phyloP scores from a whole-genome alignment of 1,140 invertebrate species.

The Thrips palmi region DNA sequence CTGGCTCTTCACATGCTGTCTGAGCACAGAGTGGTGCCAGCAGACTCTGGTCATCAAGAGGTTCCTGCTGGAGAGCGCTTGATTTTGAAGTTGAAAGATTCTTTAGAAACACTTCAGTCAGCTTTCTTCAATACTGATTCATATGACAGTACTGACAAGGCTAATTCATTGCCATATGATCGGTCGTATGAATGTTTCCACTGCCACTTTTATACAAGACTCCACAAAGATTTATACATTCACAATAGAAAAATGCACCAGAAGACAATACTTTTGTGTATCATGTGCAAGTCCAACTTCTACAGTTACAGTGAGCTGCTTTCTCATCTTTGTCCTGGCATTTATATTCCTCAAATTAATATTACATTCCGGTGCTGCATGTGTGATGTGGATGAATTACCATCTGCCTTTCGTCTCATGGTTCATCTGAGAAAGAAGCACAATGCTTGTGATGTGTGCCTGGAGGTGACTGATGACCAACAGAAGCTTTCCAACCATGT shows the following conservation, averaged over 20 bases:
- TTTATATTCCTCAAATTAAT: slow-evolving; percentile 31
- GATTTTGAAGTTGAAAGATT: slow-evolving; percentile 39
- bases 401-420: slow-evolving; percentile 69
- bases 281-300: slow-evolving; percentile 71
- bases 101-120: slow-evolving; percentile 34
- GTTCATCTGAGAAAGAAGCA: slow-evolving; percentile 66
- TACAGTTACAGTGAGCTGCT: slow-evolving; percentile 68
- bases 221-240: slow-evolving; percentile 64
- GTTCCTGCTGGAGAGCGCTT: slow-evolving; percentile 42
- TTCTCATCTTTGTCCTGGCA: slow-evolving; percentile 65
- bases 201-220: slow-evolving; percentile 49
- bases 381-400: slow-evolving; percentile 47
- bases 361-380: slow-evolving; percentile 51
- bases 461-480: slow-evolving; percentile 58
- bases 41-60: slow-evolving; percentile 44
- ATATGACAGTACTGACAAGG: slow-evolving; percentile 36
- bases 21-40: slow-evolving; percentile 53
- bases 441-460: slow-evolving; percentile 65
- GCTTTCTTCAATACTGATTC: slow-evolving; percentile 51
- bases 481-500: slow-evolving; percentile 62
- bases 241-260: slow-evolving; percentile 71
- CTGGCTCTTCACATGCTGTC: slow-evolving; percentile 54
- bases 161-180: slow-evolving; percentile 27
- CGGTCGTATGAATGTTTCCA: slow-evolving; percentile 65
- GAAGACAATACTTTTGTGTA: slow-evolving; percentile 55